Evolutionary conservation across 2,888 invertebrate species (phyloP), one percentile per base, ranked within the genome.

Genomic region (Sinodicranocentrus sp.): DNA sequence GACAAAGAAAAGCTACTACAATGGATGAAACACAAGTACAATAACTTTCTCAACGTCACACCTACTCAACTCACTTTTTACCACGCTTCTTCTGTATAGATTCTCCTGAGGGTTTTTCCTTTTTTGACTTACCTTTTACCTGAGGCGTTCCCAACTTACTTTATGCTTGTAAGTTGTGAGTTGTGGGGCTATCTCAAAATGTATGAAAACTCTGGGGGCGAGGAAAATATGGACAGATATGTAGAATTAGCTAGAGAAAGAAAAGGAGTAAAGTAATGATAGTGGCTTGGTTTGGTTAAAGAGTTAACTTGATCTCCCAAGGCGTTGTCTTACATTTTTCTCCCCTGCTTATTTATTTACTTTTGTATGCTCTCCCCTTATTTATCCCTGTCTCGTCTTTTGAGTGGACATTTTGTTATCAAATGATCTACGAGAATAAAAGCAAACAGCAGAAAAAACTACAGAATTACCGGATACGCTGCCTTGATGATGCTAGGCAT

Each of bases 311-410:
- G 59, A 59, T 61, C 78, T 79, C 78, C 78, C 71, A 71, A 79
- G 71, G 78, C 78, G 78, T 79, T 79, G 71, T 70, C 71, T 59
- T 71, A 54, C 65, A 59, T 63, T 71, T 52, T 59, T 6, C n/a
- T 52, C 26, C 23, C 25, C 43, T 43, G 33, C 57, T 10, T 71
- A 71, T 70, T 71, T 77, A 68, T 57, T 68, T 77, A 77, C 52
- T 61, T 48, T 10, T 6, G 48, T 48, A 33, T 59, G 21, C 59
- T 33, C 43, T 25, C 28, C 19, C 52, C 39, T n/a, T 48, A 26
- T 57, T 44, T 76, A 23, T 75, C 61, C 15, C 61, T 43, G 44
- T 72, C 39, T 28, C 59, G 13, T 33, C n/a, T 48, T 52, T 54
- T 21, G 39, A 65, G 68, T 43, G 44, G 77, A 67, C 67, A 54